Conservation (phyloP, 2,888 invertebrate species). For the Pseudococcus viburni region DNA sequence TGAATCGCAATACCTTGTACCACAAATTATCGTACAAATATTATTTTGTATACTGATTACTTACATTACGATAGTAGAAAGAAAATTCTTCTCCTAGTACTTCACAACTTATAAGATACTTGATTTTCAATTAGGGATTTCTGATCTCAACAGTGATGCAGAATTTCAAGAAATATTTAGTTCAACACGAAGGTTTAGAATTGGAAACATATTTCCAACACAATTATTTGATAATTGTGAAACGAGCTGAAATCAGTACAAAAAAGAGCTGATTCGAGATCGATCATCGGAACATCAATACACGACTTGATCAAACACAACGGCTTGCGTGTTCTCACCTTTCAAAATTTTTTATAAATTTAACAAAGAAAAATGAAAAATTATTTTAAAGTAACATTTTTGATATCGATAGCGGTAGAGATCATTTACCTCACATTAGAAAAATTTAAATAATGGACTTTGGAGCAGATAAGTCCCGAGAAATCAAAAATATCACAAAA, state of each 20-base stretch:
- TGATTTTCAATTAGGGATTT: background rate
- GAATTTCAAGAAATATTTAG: background rate
- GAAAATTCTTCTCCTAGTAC: background rate
- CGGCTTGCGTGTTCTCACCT: background rate
- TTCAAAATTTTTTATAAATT: background rate
- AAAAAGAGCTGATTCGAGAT: background rate
- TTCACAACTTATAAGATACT: background rate
- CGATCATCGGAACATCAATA: no score
- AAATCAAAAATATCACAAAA: no score
- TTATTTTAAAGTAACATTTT: background rate
- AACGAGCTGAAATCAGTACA: background rate
- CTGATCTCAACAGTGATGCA: background rate
- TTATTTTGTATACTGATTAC: background rate
- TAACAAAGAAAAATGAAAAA: background rate
- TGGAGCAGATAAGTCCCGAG: no score
- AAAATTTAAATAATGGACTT: no score
- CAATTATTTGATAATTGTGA: background rate
- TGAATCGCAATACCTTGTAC: background rate
- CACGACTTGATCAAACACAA: background rate
- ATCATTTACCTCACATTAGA: background rate
- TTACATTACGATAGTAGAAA: background rate
- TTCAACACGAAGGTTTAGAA: background rate
- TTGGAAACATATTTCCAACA: constrained; percentile 7
- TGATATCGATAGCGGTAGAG: background rate
- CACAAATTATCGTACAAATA: background rate